Percentiles rank a stretch among this genome's conserved stretches.
These are phyloP conservation scores for Anarrhichthys ocellatus DNA, from an alignment of 2,113 vertebrate species.

Conservation along the genomic window DNA sequence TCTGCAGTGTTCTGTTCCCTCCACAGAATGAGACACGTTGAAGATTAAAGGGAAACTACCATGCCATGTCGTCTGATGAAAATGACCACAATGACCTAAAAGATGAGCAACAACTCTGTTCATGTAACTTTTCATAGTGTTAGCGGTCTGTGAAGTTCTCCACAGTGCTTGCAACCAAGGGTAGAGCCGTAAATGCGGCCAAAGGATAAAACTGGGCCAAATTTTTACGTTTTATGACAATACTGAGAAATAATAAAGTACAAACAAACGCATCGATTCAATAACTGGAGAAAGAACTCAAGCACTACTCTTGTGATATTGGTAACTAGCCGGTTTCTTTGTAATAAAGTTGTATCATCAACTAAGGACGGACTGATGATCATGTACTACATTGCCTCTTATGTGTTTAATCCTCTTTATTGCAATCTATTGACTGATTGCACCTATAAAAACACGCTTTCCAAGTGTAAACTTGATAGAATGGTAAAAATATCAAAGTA, in stretches of 20 bases:
- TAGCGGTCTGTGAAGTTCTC: neutral
- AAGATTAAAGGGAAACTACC: conserved; percentile 7
- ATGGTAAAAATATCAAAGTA: too few species aligned
- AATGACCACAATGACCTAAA: neutral
- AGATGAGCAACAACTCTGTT: neutral
- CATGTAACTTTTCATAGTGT: neutral
- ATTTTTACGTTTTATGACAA: neutral
- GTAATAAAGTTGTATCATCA: neutral
- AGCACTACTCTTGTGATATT: neutral
- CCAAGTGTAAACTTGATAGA: neutral
- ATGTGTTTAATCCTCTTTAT: neutral
- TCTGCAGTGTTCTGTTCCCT: neutral
- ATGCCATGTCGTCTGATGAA: neutral
- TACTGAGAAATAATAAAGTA: neutral
- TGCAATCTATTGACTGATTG: neutral
- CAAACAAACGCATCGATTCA: neutral
- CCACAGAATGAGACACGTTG: conserved; percentile 11
- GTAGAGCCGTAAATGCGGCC: too few species aligned
- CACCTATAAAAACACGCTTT: neutral
- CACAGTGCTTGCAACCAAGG: neutral
- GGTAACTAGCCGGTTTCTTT: neutral
- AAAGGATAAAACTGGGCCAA: neutral
- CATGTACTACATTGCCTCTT: neutral
- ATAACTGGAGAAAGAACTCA: neutral
- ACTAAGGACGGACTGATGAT: neutral